Evolutionary conservation across 2,888 invertebrate genomes (phyloP), one percentile per base, ranked within the genome.

Genomic region (Drosophila anomalata): DNA sequence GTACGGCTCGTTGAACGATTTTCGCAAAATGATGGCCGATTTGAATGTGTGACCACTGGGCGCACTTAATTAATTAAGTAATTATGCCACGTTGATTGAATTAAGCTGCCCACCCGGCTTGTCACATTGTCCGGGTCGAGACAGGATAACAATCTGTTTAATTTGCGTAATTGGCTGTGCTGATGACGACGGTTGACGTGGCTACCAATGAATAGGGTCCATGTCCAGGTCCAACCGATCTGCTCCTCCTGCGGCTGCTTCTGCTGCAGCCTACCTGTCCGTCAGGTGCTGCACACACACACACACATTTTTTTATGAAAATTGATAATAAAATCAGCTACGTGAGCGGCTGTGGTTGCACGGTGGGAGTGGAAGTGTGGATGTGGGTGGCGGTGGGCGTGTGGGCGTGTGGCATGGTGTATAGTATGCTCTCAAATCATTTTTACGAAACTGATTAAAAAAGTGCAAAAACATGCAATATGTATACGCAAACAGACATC

Each of bases 21-120:
- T 95, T 91, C 93, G 95, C 63, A 95, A 95, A 92, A 95, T 95
- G 94, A 95, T 95, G 95, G 94, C 95, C 61, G 95, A 95, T 90
- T 92, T 95, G 77, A 95, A 95, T 92, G 93, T 94, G 87, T 91
- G 91, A 91, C 74, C 81, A 51, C 44, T 54, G 70, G 58, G 57
- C 59, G 62, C 59, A 59, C 62, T 73, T 78, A 77, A 78, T 81
- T 82, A 82, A 82, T 87, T 87, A 82, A 87, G 85, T 82, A 87
- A 82, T 87, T 84, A 82, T 78, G 75, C 68, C 71, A 73, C 74
- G 68, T 74, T 78, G 82, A 82, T 87, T 82, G 70, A 80, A 87
- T 82, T 84, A 84, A 76, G 68, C 77, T 50, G 47, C 50, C 31
- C 54, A 46, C 44, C 47, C 60, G 53, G 54, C 54, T 65, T 62